Conservation (phyloP, 1,140 invertebrate genomes). For the Dendroctonus valens region DNA sequence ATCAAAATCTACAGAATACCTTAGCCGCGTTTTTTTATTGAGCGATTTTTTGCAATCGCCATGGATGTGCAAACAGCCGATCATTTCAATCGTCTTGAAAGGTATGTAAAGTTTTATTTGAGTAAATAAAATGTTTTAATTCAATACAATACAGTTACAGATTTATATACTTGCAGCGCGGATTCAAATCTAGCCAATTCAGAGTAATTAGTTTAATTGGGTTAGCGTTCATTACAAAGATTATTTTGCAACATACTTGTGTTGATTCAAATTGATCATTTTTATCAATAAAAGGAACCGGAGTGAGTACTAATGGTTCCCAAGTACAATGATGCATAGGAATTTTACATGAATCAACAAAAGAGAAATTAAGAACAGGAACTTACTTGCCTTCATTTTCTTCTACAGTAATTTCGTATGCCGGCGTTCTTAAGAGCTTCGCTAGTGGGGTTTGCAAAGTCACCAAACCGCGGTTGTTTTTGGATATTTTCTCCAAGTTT, state of each 20-base stretch:
- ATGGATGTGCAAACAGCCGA: too few relatives aligned
- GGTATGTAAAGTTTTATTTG: too few relatives aligned
- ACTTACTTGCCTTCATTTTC: constrained; percentile 8
- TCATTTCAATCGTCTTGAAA: too few relatives aligned
- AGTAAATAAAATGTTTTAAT: too few relatives aligned
- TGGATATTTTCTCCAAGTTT: constrained; percentile 33
- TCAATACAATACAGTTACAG: too few relatives aligned
- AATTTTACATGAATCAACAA: not conserved
- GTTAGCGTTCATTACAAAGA: too few relatives aligned
- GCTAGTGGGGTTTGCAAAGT: not conserved
- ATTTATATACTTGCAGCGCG: too few relatives aligned
- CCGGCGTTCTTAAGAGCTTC: not conserved
- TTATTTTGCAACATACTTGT: too few relatives aligned
- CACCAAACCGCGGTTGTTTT: constrained; percentile 7
- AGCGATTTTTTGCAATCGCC: constrained; percentile 21
- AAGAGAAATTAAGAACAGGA: not conserved
- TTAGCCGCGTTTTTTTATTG: constrained; percentile 26
- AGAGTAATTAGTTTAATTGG: too few relatives aligned
- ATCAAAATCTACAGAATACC: constrained; percentile 25
- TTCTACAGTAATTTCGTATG: not conserved
- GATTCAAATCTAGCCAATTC: too few relatives aligned
- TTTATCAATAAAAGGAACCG: too few relatives aligned
- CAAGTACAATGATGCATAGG: not conserved
- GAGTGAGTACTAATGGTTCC: not conserved
- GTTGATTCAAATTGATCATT: too few relatives aligned